Evolutionary conservation across 1,140 invertebrate species (phyloP).

Genomic region (Arion vulgaris): DNA sequence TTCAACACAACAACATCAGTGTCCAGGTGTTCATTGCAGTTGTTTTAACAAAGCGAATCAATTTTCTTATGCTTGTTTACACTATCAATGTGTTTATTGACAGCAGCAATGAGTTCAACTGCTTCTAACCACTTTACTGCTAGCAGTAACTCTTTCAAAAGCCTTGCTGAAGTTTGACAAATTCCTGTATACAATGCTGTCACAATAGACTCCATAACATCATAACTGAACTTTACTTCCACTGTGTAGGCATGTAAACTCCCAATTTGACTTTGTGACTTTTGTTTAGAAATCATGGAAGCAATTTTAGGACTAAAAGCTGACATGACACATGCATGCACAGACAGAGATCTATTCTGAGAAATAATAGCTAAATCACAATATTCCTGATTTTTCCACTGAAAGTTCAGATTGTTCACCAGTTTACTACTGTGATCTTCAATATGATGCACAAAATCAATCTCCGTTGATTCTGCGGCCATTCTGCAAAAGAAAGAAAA

Average conservation of each 20-base stretch:
- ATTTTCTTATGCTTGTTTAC: background rate
- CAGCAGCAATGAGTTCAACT: conserved; percentile 15
- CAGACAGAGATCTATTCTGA: conserved; percentile 26
- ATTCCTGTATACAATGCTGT: conserved; percentile 38
- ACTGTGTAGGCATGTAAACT: background rate
- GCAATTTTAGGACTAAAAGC: conserved; percentile 42
- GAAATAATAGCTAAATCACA: conserved; percentile 39
- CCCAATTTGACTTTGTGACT: background rate
- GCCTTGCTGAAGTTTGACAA: background rate
- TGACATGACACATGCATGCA: conserved; percentile 42
- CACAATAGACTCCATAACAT: background rate
- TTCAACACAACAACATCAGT: background rate
- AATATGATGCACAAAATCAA: conserved; percentile 37
- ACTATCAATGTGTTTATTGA: background rate
- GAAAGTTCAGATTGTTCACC: conserved; percentile 37
- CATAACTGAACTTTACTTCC: background rate
- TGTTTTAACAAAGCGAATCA: background rate
- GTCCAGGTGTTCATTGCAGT: background rate
- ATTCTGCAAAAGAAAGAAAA: background rate
- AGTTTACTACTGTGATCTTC: conserved; percentile 38
- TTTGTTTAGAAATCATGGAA: background rate
- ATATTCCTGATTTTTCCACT: conserved; percentile 35
- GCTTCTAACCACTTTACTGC: conserved; percentile 34
- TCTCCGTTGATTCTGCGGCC: background rate
- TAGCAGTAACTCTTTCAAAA: conserved; percentile 22